These are phyloP conservation scores for Arvicanthis niloticus DNA, from an alignment of 2,113 vertebrate species.

Conservation along the genomic window DNA sequence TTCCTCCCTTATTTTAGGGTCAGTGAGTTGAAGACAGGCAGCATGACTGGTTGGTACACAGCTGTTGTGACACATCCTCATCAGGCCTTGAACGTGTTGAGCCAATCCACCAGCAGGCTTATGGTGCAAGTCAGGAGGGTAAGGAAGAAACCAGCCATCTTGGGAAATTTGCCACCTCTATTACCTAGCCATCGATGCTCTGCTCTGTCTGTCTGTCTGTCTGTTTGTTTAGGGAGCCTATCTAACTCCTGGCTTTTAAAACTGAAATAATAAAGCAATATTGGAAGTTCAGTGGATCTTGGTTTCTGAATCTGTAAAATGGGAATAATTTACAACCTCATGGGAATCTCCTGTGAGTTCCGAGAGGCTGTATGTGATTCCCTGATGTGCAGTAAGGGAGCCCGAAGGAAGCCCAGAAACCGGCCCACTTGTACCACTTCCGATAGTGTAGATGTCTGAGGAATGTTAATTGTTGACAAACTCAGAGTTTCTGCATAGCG, in stretches of 20 bases:
- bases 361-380: fast-evolving
- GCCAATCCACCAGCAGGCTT: background rate
- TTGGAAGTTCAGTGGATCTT: background rate
- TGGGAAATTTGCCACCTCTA: background rate
- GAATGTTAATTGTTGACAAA: background rate
- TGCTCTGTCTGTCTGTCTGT: background rate
- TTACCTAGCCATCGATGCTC: background rate
- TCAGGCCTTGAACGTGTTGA: background rate
- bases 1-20: background rate
- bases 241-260: background rate
- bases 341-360: no score
- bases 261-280: background rate
- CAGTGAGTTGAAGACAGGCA: background rate
- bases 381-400: fast-evolving
- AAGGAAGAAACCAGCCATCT: background rate
- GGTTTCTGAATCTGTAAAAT: background rate
- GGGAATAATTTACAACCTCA: background rate
- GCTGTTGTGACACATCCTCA: background rate
- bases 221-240: background rate
- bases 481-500: background rate
- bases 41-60: background rate
- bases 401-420: background rate
- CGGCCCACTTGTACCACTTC: fast-evolving
- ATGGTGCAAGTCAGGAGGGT: background rate
- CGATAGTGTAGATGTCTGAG: fast-evolving